Evolutionary conservation across 1,140 invertebrate species (phyloP), one percentile per base, ranked within the genome.

Genomic region (Mylabris phalerata): DNA sequence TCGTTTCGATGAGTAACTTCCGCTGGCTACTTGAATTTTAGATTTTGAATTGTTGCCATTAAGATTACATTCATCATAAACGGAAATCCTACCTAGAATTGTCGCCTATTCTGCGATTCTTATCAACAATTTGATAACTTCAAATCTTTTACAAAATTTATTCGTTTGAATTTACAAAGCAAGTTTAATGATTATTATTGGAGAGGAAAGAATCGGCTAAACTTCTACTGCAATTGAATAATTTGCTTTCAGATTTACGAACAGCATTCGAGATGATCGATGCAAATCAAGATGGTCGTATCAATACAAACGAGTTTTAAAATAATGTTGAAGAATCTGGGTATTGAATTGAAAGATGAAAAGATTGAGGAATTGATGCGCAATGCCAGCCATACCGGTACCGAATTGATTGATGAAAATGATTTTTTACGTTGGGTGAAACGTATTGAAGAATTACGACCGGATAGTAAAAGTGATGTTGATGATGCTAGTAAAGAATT

Each of bases 261-360:
- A 87, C 83, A 65, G 87, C 87, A 42, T 89, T 89, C 72, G 81
- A 80, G 27, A 76, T 89, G 52, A 72, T 89, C 71, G 87, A 89
- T 69, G 78, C 82, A 59, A 86, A 89, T 74, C 80, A 82, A 67
- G 87, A 89, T 75, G 87, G 87, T 7, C 78, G 82, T 67, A 80
- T 89, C 41, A 87, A 83, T 32, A 80, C 84, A 5, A 80, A 79
- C 32, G 86, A 89, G 71, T 73, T 89, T n/a, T 63, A 86, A 88
- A 72, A 80, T 80, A 68, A 89, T 89, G 87, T 76, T 89, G 43
- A 80, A 81, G 55, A 86, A 84, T 70, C 77, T 89, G 56, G 86
- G 86, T 62, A 87, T 89, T 59, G 78, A 83, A 65, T 79, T 88
- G 65, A 80, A 82, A 63, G 84, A 86, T 64, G 83, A 86, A 71